phyloP scores from a whole-genome alignment of 2,888 invertebrate species.

The Ormyrus pomaceus region DNA sequence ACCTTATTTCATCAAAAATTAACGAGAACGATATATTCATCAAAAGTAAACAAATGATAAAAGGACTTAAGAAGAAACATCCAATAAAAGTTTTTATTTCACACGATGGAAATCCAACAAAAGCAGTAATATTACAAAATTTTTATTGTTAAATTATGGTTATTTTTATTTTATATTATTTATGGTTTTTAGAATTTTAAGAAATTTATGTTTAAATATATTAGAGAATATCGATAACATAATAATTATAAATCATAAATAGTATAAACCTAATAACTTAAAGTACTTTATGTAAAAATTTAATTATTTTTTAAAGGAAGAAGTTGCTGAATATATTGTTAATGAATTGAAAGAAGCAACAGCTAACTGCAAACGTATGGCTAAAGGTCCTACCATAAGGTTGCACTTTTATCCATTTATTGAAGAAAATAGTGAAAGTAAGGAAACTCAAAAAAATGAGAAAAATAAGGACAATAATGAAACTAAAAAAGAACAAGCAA shows the following conservation, averaged over 20 bases:
- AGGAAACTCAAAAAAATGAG: not conserved
- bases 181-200: not conserved
- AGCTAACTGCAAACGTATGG: not conserved
- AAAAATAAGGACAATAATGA: not conserved
- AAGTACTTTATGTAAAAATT: no score
- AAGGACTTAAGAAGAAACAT: constrained; percentile 68
- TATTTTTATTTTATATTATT: constrained; percentile 3
- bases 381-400: not conserved
- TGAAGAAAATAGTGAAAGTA: not conserved
- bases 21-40: constrained; percentile 70
- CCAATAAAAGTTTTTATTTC: constrained; percentile 68
- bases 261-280: no score
- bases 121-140: constrained; percentile 58
- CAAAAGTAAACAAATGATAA: constrained; percentile 70
- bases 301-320: constrained; percentile 34
- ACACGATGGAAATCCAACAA: constrained; percentile 58
- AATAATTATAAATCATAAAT: no score
- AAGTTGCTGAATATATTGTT: constrained; percentile 11
- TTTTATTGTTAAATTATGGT: not conserved
- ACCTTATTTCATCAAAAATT: constrained; percentile 69
- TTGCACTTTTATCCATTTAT: constrained; percentile 16
- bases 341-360: not conserved
- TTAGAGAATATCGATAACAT: not conserved
- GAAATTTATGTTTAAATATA: not conserved
- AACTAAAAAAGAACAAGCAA: not conserved